Percentiles rank a stretch among this genome's conserved stretches.
Conservation (phyloP, 2,888 invertebrate species). For the Hypsopygia costalis region DNA sequence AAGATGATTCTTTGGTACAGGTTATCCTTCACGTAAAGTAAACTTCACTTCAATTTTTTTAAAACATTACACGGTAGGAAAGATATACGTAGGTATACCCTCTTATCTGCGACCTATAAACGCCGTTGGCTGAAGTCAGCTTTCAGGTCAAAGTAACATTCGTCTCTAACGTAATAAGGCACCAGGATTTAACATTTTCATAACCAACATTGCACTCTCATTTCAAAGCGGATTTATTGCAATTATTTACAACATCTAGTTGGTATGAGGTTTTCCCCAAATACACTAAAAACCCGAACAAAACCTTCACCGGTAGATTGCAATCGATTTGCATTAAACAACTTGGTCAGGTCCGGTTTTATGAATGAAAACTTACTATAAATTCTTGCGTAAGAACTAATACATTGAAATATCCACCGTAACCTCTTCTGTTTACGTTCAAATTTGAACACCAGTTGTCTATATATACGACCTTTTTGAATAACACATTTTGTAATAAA, state of each 20-base stretch:
- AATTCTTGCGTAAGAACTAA: constrained; percentile 7
- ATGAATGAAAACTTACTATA: constrained; percentile 15
- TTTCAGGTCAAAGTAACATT: too few relatives aligned
- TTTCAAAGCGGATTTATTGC: neutral
- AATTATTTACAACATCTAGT: constrained; percentile 2
- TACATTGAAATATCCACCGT: neutral
- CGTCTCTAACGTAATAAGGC: too few relatives aligned
- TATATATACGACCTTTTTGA: neutral
- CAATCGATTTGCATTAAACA: constrained; percentile 2
- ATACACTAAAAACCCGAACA: neutral
- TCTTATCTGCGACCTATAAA: too few relatives aligned
- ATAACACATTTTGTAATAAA: neutral
- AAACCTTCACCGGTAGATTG: neutral
- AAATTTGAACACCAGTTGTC: neutral
- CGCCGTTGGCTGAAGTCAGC: too few relatives aligned
- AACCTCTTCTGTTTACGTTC: neutral
- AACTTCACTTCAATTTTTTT: too few relatives aligned
- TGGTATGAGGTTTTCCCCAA: neutral
- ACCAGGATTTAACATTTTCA: neutral
- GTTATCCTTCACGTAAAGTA: too few relatives aligned
- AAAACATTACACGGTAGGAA: too few relatives aligned
- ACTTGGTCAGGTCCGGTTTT: constrained; percentile 9
- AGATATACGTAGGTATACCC: too few relatives aligned
- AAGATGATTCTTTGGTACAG: too few relatives aligned
- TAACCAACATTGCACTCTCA: neutral